A percentile compares a stretch with the other conserved stretches of the same genome.
These are phyloP conservation scores for Hemicrepidius hirtus DNA, from an alignment of 2,888 invertebrate species.

Conservation along the genomic window DNA sequence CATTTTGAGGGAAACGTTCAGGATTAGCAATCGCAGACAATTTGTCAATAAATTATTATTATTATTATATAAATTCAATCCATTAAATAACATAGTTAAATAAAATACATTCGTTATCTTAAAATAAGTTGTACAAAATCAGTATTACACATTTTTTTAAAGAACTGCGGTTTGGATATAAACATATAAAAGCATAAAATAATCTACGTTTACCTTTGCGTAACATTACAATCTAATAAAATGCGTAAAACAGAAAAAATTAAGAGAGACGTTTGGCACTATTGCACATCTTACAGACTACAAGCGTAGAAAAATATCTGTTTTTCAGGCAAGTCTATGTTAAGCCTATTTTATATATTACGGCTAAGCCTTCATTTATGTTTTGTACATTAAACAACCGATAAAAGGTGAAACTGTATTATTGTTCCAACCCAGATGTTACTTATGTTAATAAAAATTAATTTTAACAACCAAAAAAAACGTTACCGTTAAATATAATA, in stretches of 20 bases:
- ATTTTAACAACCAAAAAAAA: slow-evolving; percentile 9
- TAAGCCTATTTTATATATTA: slow-evolving; percentile 7
- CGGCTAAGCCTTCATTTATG: slow-evolving; percentile 10
- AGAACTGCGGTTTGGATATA: neutral
- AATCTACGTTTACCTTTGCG: neutral
- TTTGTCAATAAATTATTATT: slow-evolving; percentile 27
- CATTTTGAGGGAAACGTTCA: no score
- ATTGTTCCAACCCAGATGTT: neutral
- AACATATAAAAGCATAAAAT: slow-evolving; percentile 12
- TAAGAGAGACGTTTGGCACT: slow-evolving; percentile 47
- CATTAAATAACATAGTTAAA: slow-evolving; percentile 30
- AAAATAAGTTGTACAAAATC: slow-evolving; percentile 27
- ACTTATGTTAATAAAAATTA: slow-evolving; percentile 14
- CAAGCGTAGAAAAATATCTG: slow-evolving; percentile 53
- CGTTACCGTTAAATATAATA: slow-evolving; percentile 4
- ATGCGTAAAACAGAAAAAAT: neutral
- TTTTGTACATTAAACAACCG: slow-evolving; percentile 25
- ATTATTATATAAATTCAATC: slow-evolving; percentile 30
- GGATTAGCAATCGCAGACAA: no score
- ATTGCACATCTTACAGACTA: slow-evolving; percentile 50
- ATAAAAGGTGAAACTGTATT: neutral
- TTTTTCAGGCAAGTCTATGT: slow-evolving; percentile 30
- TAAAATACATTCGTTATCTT: slow-evolving; percentile 6
- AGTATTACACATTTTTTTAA: slow-evolving; percentile 5
- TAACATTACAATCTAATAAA: neutral